phyloP scores from a whole-genome alignment of 2,888 invertebrate species.

The Phymatocera aterrima region DNA sequence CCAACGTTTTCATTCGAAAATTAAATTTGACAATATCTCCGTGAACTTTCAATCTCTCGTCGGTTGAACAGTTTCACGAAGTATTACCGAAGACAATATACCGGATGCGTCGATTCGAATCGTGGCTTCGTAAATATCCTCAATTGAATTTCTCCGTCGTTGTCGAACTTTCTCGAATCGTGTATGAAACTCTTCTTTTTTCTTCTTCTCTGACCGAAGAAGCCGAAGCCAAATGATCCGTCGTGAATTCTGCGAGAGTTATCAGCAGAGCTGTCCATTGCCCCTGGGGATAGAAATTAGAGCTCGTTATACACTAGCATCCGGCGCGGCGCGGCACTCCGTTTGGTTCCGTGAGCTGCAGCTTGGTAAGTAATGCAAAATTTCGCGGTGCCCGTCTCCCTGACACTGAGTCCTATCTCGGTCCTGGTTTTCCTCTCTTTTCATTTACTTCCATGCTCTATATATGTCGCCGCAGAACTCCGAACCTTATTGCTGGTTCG shows the following conservation, averaged over 20 bases:
- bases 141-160: neutral
- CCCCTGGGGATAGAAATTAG: slow-evolving; percentile 1
- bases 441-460: neutral
- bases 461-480: neutral
- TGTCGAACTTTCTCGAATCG: neutral
- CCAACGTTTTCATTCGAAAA: neutral
- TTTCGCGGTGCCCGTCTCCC: neutral
- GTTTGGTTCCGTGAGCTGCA: neutral
- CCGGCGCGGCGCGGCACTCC: neutral
- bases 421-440: neutral
- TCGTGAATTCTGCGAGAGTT: neutral
- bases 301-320: slow-evolving; percentile 8
- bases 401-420: neutral
- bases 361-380: neutral
- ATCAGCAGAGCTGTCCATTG: neutral
- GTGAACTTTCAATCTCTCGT: neutral
- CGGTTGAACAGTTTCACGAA: neutral
- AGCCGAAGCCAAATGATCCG: neutral
- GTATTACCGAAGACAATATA: no score
- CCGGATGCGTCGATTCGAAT: neutral
- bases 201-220: neutral
- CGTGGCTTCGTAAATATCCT: neutral
- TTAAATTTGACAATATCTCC: neutral
- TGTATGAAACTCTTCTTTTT: neutral
- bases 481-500: neutral